phyloP scores from a whole-genome alignment of 2,797 vertebrate genomes.

The Pseudochaenichthys georgianus region DNA sequence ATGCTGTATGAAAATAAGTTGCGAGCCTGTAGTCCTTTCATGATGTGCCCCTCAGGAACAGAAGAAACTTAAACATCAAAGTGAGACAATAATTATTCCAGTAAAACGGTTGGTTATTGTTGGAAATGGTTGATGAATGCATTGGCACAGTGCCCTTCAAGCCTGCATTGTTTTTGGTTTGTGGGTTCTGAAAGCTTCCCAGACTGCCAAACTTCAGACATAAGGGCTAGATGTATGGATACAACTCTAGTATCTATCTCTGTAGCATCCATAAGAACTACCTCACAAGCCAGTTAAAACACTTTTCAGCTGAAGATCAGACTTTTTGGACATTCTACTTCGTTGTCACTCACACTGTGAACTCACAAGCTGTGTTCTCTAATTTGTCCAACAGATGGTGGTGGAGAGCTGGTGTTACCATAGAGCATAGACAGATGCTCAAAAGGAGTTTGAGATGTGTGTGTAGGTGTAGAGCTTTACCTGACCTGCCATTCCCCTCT shows the following conservation, averaged over 20 bases:
- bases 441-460: constrained; percentile 2
- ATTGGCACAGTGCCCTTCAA: constrained; percentile 52
- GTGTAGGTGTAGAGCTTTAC: constrained; percentile 39
- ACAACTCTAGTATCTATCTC: background rate
- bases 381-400: constrained; percentile 67
- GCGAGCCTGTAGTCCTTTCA: constrained; percentile 64
- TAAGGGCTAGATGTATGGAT: background rate
- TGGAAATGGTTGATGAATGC: constrained; percentile 59
- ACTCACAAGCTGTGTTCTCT: background rate
- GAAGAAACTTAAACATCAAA: constrained; percentile 68
- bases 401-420: constrained; percentile 19
- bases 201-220: constrained; percentile 36
- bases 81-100: constrained; percentile 45
- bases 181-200: constrained; percentile 44
- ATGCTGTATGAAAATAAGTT: constrained; percentile 70
- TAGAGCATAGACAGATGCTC: background rate
- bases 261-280: background rate
- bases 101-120: constrained; percentile 66
- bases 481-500: constrained; percentile 73
- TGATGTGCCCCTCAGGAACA: constrained; percentile 55
- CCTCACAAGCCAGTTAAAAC: background rate
- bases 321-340: background rate
- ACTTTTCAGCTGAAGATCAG: background rate
- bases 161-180: constrained; percentile 50
- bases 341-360: background rate